Percentiles rank a stretch among this genome's conserved stretches.
Conservation (phyloP, 2,888 invertebrate species). For the Mamestra brassicae region DNA sequence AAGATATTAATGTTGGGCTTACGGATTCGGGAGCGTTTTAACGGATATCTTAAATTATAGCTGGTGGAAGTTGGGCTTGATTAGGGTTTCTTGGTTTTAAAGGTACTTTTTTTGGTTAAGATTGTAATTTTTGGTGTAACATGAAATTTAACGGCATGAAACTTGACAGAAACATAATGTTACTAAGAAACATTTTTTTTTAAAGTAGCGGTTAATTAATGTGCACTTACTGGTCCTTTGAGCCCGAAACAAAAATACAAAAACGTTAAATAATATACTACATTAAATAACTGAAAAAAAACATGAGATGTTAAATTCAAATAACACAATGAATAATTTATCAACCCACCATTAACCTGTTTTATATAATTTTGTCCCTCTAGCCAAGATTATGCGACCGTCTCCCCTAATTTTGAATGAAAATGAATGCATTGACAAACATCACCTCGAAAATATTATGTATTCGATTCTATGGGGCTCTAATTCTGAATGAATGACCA, state of each 20-base stretch:
- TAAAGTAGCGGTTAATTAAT: neutral
- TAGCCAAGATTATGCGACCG: slow-evolving; percentile 49
- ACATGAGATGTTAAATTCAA: slow-evolving; percentile 31
- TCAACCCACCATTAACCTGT: slow-evolving; percentile 27
- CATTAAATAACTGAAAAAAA: slow-evolving; percentile 27
- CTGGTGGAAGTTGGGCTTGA: slow-evolving; percentile 14
- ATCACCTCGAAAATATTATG: slow-evolving; percentile 3
- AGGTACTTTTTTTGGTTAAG: neutral
- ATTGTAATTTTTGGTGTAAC: neutral
- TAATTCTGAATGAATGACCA: slow-evolving; percentile 22
- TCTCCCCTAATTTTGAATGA: slow-evolving; percentile 40
- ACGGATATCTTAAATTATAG: slow-evolving; percentile 54
- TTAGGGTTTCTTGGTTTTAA: slow-evolving; percentile 20
- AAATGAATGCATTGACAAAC: slow-evolving; percentile 27
- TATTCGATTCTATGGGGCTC: neutral
- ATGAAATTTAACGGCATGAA: slow-evolving; percentile 14
- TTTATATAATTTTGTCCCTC: slow-evolving; percentile 59
- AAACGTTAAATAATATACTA: slow-evolving; percentile 9
- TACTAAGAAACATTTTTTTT: neutral
- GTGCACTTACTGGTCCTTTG: neutral
- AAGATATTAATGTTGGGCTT: slow-evolving; percentile 47
- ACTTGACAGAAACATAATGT: slow-evolving; percentile 14
- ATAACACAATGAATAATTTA: slow-evolving; percentile 54
- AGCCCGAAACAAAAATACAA: slow-evolving; percentile 20
- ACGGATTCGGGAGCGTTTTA: slow-evolving; percentile 50